phyloP scores from a whole-genome alignment of 2,888 invertebrate genomes.

The Fabriciana adippe region DNA sequence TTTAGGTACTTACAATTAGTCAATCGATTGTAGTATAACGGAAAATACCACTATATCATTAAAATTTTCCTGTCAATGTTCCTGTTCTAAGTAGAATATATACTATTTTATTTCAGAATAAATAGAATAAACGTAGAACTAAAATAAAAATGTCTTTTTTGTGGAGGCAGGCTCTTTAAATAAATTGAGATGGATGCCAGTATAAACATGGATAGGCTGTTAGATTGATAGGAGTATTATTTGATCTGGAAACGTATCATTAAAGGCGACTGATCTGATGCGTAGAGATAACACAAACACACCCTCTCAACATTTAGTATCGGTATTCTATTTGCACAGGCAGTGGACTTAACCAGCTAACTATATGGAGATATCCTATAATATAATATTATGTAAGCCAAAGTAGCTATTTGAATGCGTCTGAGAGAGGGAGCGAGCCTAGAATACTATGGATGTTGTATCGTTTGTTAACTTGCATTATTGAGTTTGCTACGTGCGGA shows the following conservation, averaged over 20 bases:
- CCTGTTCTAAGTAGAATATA: no score
- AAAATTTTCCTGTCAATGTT: no score
- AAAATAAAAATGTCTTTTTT: no score
- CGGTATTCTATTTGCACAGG: slow-evolving; percentile 63
- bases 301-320: slow-evolving; percentile 57
- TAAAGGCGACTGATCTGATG: slow-evolving; percentile 50
- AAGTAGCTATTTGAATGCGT: slow-evolving; percentile 62
- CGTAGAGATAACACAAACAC: slow-evolving; percentile 53
- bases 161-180: no score
- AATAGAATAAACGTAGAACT: no score
- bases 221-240: slow-evolving; percentile 25
- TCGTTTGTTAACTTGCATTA: slow-evolving; percentile 24
- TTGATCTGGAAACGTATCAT: slow-evolving; percentile 43
- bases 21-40: no score
- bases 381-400: slow-evolving; percentile 31
- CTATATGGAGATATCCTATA: slow-evolving; percentile 33
- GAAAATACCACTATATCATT: no score
- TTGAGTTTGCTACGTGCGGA: slow-evolving; percentile 21
- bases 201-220: slow-evolving; percentile 12
- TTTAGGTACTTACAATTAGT: no score
- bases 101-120: no score
- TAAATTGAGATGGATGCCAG: slow-evolving; percentile 10
- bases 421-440: slow-evolving; percentile 21
- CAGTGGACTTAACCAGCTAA: slow-evolving; percentile 38
- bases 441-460: slow-evolving; percentile 24